phyloP scores from a whole-genome alignment of 2,113 vertebrate genomes.

The Hepsetus odoe region DNA sequence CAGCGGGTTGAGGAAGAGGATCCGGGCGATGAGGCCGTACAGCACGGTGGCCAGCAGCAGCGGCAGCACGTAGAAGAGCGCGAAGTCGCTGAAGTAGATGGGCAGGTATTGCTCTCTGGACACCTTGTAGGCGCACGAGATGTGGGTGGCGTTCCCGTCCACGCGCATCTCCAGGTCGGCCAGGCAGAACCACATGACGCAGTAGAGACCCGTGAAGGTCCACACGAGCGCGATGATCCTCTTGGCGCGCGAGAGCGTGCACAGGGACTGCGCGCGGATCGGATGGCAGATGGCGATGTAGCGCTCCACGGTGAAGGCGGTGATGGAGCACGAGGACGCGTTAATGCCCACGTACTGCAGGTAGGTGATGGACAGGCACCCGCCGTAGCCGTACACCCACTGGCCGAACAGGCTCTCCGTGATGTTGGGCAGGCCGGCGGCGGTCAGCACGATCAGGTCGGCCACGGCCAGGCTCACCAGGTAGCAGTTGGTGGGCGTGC shows the following conservation, averaged over 20 bases:
- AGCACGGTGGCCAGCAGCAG: conserved; percentile 90
- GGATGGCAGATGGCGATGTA: conserved; percentile 98
- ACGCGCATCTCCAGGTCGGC: conserved; percentile 83
- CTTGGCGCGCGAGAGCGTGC: conserved; percentile 94
- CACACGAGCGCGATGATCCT: conserved; percentile 94
- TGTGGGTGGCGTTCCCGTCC: conserved; percentile 82
- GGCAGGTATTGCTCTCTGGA: conserved; percentile 90
- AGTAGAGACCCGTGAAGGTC: conserved; percentile 91
- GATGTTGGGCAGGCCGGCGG: conserved; percentile 94
- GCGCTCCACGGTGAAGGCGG: conserved; percentile 95
- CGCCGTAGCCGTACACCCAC: conserved; percentile 92
- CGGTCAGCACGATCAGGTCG: conserved; percentile 93
- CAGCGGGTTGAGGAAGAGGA: conserved; percentile 91
- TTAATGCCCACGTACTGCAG: conserved; percentile 97
- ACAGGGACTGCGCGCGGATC: conserved; percentile 94
- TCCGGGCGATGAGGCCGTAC: conserved; percentile 93
- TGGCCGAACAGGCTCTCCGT: conserved; percentile 88
- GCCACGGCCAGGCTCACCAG: conserved; percentile 94
- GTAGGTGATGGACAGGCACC: conserved; percentile 94
- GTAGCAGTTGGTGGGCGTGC: conserved; percentile 97
- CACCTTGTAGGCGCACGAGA: conserved; percentile 91
- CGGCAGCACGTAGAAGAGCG: conserved; percentile 92
- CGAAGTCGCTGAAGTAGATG: conserved; percentile 95
- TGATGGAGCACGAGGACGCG: conserved; percentile 95
- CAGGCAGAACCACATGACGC: conserved; percentile 96